phyloP scores from a whole-genome alignment of 2,113 vertebrate species.

The Cyprinus carpio region DNA sequence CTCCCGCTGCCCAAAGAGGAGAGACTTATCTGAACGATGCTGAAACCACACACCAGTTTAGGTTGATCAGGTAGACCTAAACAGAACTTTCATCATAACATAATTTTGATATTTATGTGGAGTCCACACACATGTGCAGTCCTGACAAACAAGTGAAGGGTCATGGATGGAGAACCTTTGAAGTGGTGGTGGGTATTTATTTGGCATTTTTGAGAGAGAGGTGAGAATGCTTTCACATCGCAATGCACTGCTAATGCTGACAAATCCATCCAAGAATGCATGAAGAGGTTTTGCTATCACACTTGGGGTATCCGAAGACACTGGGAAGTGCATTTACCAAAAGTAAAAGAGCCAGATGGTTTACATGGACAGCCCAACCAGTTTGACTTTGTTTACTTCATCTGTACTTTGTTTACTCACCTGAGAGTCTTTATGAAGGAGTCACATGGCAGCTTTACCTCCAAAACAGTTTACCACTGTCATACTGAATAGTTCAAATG shows the following conservation, averaged over 20 bases:
- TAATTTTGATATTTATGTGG: not conserved
- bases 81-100: not conserved
- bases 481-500: not conserved
- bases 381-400: constrained; percentile 15
- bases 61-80: not conserved
- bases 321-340: not conserved
- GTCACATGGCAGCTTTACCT: not conserved
- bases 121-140: not conserved
- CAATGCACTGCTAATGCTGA: not conserved
- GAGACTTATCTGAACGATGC: constrained; percentile 80
- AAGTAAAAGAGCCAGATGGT: not conserved
- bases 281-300: not conserved
- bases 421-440: not conserved
- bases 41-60: not conserved
- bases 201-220: not conserved
- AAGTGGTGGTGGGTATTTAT: constrained; percentile 24
- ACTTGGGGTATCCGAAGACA: not conserved
- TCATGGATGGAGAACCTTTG: not conserved
- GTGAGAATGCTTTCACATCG: not conserved
- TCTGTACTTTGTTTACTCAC: not conserved
- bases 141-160: not conserved
- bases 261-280: not conserved
- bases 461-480: not conserved
- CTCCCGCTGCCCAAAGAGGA: constrained; percentile 86
- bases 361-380: not conserved